phyloP scores from a whole-genome alignment of 2,888 invertebrate genomes.

The Taphrorychus bicolor region DNA sequence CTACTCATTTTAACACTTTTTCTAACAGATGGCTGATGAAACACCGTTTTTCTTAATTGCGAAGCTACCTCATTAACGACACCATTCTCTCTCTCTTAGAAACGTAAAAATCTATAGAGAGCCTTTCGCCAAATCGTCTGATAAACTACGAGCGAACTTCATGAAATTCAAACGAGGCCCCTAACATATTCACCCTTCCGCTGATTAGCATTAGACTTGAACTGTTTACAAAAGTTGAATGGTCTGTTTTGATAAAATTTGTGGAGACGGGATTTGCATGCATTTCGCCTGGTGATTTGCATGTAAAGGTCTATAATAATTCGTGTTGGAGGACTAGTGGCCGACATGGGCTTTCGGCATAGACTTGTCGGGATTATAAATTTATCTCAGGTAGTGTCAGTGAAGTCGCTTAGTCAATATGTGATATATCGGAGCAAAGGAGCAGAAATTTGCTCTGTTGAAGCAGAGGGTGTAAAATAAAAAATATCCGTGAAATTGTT shows the following conservation, averaged over 20 bases:
- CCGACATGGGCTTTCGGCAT: not conserved
- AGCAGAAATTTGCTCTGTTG: no score
- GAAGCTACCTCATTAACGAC: not conserved
- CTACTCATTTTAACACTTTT: no score
- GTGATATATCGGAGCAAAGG: no score
- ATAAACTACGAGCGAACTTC: not conserved
- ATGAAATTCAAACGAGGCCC: slow-evolving; percentile 9
- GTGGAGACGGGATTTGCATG: slow-evolving; percentile 6
- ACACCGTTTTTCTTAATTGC: no score
- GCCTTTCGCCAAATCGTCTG: not conserved
- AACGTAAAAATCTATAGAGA: not conserved
- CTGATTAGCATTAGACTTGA: slow-evolving; percentile 9
- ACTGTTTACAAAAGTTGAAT: slow-evolving; percentile 12
- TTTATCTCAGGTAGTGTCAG: not conserved
- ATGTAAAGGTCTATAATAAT: slow-evolving; percentile 2
- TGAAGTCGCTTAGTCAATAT: no score
- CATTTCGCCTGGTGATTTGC: not conserved
- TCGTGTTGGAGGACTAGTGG: not conserved
- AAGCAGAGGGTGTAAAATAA: no score
- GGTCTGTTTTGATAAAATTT: slow-evolving; percentile 11
- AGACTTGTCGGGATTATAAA: not conserved
- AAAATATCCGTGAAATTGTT: no score
- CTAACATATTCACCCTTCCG: slow-evolving; percentile 8
- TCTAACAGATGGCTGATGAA: no score
- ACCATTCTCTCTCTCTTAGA: not conserved